Evolutionary conservation across 1,140 invertebrate genomes (phyloP), one percentile per base, ranked within the genome.

Genomic region (Lerema accius): DNA sequence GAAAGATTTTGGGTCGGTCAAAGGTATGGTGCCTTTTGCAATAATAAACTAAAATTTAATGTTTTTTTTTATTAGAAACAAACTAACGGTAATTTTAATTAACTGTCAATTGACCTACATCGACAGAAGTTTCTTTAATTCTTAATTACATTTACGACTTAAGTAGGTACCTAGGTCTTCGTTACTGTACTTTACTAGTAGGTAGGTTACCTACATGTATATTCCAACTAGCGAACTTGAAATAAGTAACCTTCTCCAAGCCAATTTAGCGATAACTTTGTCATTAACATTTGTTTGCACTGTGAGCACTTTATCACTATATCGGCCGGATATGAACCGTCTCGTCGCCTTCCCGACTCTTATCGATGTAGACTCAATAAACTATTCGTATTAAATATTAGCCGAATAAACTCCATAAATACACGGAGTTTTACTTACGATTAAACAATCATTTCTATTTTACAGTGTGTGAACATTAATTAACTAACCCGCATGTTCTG

Each of bases 401-500:
- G 63, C 46, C 50, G 58, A 53, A 65, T 62, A 50, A 28, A 55
- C 9, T 42, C 6, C 14, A 35, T 58, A 46, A 46, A 42, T 15
- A 19, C 7, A 26, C 10, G 14, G 6, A 13, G 4, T 39, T 60
- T 19, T 26, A 48, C n/a, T 4, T 60, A 35, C 32, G 14, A 46
- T 16, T 40, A 60, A 49, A 35, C 42, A 58, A 5, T 15, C 43
- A 19, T 58, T 48, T 13, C 40, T 43, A 26, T 17, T n/a, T 48
- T 48, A 37, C 48, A 67, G 14, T 49, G 45, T 50, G 42, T 58
- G 45, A 69, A 60, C 63, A 68, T 55, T 73, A 76, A 80, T 80
- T 64, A 72, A 78, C 59, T 15, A 40, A 64, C 87, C 87, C 87
- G 87, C 85, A 90, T 90, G 55, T 64, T 67, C 63, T 65, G 71